Evolutionary conservation across 1,140 invertebrate genomes (phyloP).

Genomic region (Pissodes strobi): DNA sequence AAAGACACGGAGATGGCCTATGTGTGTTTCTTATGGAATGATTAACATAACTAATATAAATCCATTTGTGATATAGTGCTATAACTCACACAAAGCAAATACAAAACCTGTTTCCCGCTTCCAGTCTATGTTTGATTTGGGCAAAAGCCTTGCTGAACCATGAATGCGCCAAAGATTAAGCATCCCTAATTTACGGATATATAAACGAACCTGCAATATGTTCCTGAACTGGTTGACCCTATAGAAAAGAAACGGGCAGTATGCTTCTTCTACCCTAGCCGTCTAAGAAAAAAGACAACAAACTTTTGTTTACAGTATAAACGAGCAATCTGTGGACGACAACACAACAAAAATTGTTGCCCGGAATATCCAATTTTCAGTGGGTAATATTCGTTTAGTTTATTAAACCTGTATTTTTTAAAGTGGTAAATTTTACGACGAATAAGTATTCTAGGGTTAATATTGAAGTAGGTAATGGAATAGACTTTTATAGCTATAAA

Average conservation of each 20-base stretch:
- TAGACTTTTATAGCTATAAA: too few relatives aligned
- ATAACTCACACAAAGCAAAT: too few relatives aligned
- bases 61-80: conserved; percentile 17
- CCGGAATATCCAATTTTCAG: neutral
- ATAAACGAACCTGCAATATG: too few relatives aligned
- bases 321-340: conserved; percentile 8
- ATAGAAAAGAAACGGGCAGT: too few relatives aligned
- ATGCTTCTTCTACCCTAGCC: conserved; percentile 13
- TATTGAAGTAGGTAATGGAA: too few relatives aligned
- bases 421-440: conserved; percentile 17
- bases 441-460: conserved; percentile 22
- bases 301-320: conserved; percentile 15
- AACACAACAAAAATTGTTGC: too few relatives aligned
- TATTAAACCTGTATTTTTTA: neutral
- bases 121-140: conserved; percentile 21
- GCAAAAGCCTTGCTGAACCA: too few relatives aligned
- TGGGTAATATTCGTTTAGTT: conserved; percentile 7
- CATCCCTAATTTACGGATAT: neutral
- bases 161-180: too few relatives aligned
- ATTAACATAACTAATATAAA: conserved; percentile 49
- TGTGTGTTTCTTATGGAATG: conserved; percentile 35
- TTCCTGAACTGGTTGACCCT: too few relatives aligned
- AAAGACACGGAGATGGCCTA: conserved; percentile 23
- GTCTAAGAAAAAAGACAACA: conserved; percentile 1
- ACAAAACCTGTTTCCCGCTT: too few relatives aligned